Percentiles rank a stretch among this genome's conserved stretches.
phyloP scores from a whole-genome alignment of 2,113 vertebrate species.

The Thomomys bottae region DNA sequence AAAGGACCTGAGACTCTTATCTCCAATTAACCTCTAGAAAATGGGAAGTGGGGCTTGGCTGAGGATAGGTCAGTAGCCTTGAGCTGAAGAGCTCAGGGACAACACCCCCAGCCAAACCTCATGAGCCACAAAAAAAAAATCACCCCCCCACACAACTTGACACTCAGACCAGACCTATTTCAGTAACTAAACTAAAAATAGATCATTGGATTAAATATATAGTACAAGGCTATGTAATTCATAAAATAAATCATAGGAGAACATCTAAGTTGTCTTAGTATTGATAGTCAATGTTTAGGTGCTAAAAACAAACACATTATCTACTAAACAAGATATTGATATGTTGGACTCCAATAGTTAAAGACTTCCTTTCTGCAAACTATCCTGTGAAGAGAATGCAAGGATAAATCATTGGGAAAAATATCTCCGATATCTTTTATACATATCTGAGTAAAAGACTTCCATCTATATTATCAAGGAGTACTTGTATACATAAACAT shows the following conservation, averaged over 20 bases:
- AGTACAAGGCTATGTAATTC: neutral
- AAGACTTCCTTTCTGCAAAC: neutral
- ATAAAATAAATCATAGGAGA: neutral
- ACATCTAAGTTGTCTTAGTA: neutral
- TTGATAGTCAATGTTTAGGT: neutral
- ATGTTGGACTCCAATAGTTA: neutral
- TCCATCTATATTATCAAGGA: neutral
- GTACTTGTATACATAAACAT: too few species aligned
- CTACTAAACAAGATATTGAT: neutral
- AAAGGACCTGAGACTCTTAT: too few species aligned
- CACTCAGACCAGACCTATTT: too few species aligned
- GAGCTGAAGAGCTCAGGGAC: too few species aligned
- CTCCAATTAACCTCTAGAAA: too few species aligned
- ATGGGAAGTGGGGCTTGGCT: too few species aligned
- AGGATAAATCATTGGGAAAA: neutral
- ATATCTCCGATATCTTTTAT: too few species aligned
- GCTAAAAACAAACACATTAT: neutral
- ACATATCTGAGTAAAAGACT: neutral
- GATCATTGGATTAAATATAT: neutral
- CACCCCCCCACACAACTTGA: too few species aligned
- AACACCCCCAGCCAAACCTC: too few species aligned
- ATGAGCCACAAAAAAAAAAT: too few species aligned
- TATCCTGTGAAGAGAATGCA: neutral
- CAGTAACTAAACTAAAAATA: neutral
- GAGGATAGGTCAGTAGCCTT: too few species aligned